These are phyloP conservation scores for pig (Sus scrofa) DNA, from an alignment of 2,113 vertebrate species.

Conservation along the genomic window DNA sequence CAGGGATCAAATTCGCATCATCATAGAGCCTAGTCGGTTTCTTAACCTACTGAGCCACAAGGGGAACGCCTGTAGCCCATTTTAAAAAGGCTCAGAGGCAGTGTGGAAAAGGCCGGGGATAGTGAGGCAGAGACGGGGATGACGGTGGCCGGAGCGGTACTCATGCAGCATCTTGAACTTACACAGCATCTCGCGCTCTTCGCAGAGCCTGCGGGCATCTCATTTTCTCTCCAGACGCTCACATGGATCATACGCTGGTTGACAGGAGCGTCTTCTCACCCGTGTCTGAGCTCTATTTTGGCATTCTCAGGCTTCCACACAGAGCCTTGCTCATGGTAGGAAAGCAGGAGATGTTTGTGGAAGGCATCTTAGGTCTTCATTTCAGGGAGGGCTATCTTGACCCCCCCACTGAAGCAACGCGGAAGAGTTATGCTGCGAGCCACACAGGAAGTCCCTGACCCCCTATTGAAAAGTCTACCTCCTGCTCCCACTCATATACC, in stretches of 20 bases:
- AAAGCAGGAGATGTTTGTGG: not conserved
- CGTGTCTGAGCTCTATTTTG: slow-evolving; percentile 54
- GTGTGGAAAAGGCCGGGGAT: not conserved
- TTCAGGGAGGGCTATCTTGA: not conserved
- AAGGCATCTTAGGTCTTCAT: not conserved
- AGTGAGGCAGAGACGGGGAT: not conserved
- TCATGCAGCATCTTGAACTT: not conserved
- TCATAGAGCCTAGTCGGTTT: too few relatives aligned
- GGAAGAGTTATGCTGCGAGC: too few relatives aligned
- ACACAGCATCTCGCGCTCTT: not conserved
- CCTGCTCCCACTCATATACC: too few relatives aligned
- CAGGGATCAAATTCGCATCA: too few relatives aligned
- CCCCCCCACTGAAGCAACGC: too few relatives aligned
- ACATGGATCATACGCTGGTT: not conserved
- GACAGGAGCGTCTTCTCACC: not conserved
- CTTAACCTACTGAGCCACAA: too few relatives aligned
- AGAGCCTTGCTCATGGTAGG: not conserved
- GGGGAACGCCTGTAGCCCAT: too few relatives aligned
- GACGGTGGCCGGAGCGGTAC: not conserved
- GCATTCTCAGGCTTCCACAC: not conserved
- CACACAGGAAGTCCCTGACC: too few relatives aligned
- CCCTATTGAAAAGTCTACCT: not conserved
- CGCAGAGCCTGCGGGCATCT: not conserved
- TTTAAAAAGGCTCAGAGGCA: not conserved
- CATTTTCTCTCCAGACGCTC: not conserved